Conservation (phyloP, 2,888 invertebrate genomes). For the Temnothorax ravouxi region DNA sequence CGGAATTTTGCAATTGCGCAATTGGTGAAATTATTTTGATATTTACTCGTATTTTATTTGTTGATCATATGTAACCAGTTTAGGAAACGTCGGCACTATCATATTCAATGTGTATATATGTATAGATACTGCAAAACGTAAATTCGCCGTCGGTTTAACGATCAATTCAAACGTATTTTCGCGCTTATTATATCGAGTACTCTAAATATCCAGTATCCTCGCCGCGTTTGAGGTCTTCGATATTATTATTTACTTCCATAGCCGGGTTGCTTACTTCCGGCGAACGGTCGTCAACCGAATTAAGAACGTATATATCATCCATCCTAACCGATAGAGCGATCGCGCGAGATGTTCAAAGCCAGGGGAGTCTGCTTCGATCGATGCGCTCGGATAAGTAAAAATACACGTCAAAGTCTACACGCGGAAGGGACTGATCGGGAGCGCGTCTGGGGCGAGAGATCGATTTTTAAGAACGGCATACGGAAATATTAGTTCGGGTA, state of each 20-base stretch:
- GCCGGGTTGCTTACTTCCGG: conserved; percentile 20
- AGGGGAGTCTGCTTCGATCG: conserved; percentile 23
- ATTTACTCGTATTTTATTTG: background rate
- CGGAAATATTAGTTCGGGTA: conserved; percentile 65
- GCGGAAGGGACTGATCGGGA: conserved; percentile 54
- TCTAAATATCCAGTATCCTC: background rate
- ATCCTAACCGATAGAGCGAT: conserved; percentile 22
- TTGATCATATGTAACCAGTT: background rate
- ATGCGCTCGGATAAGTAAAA: conserved; percentile 47
- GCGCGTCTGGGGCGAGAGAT: conserved; percentile 43
- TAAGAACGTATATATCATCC: conserved; percentile 25
- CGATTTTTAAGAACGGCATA: conserved; percentile 65
- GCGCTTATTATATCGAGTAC: background rate
- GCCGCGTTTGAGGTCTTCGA: background rate
- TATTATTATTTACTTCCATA: conserved; percentile 1
- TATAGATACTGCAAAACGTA: background rate
- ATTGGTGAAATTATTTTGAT: background rate
- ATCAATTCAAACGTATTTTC: background rate
- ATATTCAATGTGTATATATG: background rate
- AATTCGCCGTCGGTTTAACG: conserved; percentile 6
- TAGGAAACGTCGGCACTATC: background rate
- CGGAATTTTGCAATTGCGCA: background rate
- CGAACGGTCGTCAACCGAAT: conserved; percentile 36
- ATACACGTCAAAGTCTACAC: conserved; percentile 48
- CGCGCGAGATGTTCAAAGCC: conserved; percentile 37